Evolutionary conservation across 2,797 vertebrate genomes (phyloP).

Genomic region (Sebastes kiyomatsui): DNA sequence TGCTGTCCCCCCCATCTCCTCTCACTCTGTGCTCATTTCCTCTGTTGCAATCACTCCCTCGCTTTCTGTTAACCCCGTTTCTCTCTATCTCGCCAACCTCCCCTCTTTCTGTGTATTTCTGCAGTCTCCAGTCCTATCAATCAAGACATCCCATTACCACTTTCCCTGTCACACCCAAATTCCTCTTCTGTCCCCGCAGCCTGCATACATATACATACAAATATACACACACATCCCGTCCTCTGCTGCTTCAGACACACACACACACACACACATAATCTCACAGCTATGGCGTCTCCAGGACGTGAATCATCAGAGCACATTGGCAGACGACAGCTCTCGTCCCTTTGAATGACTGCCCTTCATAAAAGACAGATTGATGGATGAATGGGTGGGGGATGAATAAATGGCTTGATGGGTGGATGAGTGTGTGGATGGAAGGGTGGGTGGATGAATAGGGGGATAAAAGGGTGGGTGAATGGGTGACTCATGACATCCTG

Average conservation of each 20-base stretch:
- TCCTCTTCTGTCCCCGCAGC: background rate
- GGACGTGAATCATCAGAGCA: conserved; percentile 50
- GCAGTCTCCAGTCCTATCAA: conserved; percentile 42
- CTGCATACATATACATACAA: background rate
- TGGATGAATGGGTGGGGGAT: conserved; percentile 40
- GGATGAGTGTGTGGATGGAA: conserved; percentile 3
- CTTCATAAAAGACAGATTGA: conserved; percentile 50
- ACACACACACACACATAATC: conserved; percentile 10
- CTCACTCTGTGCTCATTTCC: background rate
- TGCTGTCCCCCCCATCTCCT: background rate
- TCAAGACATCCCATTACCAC: conserved; percentile 40
- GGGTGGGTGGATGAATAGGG: conserved; percentile 28
- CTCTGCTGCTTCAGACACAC: background rate
- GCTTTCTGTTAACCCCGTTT: conserved; percentile 50
- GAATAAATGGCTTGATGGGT: conserved; percentile 28
- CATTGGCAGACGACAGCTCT: conserved; percentile 36
- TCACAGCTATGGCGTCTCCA: conserved; percentile 19
- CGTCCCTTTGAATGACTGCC: conserved; percentile 35
- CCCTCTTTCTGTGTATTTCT: background rate
- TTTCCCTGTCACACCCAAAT: conserved; percentile 34
- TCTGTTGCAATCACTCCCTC: background rate
- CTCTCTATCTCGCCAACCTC: conserved; percentile 1
- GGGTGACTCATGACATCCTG: conserved; percentile 57
- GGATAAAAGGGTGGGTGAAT: conserved; percentile 31
- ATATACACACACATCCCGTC: background rate